Conservation (phyloP, 2,797 vertebrate species). For the Coccyzus lansbergi region DNA sequence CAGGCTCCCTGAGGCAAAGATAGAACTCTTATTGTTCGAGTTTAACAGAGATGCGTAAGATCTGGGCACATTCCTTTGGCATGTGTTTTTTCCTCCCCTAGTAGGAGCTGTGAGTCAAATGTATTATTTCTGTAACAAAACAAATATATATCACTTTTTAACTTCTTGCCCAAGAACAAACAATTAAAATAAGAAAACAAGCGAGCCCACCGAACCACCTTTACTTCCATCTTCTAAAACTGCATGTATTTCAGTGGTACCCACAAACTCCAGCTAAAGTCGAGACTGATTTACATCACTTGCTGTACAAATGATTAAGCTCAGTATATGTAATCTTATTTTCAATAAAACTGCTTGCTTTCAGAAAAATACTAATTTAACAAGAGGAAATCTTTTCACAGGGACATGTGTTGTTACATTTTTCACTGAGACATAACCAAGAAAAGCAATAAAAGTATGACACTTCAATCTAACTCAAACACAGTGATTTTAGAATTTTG, state of each 20-base stretch:
- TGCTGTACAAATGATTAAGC: not conserved
- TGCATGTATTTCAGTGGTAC: not conserved
- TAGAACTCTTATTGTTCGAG: not conserved
- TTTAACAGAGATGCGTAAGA: not conserved
- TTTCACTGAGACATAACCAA: not conserved
- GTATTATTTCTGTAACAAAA: not conserved
- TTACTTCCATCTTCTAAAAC: not conserved
- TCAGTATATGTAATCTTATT: not conserved
- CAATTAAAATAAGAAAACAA: not conserved
- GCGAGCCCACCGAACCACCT: not conserved
- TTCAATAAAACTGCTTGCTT: not conserved
- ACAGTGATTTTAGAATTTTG: not conserved
- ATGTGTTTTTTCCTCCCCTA: not conserved
- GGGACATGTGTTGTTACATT: not conserved
- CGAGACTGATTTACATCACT: not conserved
- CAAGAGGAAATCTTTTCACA: not conserved
- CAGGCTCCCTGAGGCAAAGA: constrained; percentile 4
- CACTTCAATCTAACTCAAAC: not conserved
- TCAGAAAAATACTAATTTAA: not conserved
- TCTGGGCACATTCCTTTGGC: not conserved
- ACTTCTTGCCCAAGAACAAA: not conserved
- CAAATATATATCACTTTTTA: not conserved
- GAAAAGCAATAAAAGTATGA: not conserved
- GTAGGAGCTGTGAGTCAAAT: not conserved
- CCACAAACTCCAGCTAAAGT: not conserved